phyloP scores from a whole-genome alignment of 1,140 invertebrate genomes.

The Bombus consobrinus region DNA sequence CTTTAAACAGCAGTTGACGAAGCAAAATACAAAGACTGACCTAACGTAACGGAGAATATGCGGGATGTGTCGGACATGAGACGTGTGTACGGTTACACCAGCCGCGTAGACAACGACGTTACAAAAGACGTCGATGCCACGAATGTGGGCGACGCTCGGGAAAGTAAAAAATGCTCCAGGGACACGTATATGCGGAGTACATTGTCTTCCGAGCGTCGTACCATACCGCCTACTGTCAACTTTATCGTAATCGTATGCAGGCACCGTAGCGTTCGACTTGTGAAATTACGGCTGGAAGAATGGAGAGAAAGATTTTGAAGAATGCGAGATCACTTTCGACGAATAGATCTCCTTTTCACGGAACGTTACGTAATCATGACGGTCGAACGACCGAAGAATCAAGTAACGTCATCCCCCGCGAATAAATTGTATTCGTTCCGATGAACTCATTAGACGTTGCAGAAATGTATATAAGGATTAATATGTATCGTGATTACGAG shows the following conservation, averaged over 20 bases:
- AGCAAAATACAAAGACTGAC: conserved; percentile 30
- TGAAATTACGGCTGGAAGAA: conserved; percentile 17
- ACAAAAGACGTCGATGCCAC: conserved; percentile 22
- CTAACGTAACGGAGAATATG: conserved; percentile 46
- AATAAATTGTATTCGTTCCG: neutral
- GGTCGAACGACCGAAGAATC: neutral
- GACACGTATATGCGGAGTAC: conserved; percentile 7
- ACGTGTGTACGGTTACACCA: conserved; percentile 11
- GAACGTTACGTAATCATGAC: neutral
- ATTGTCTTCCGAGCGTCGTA: conserved; percentile 46
- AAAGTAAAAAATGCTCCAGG: conserved; percentile 67
- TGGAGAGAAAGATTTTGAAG: conserved; percentile 24
- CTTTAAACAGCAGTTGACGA: neutral
- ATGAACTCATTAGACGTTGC: neutral
- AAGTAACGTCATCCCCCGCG: neutral
- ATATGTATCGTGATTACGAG: neutral
- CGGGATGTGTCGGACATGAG: conserved; percentile 9
- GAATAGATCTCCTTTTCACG: conserved; percentile 8
- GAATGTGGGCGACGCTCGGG: conserved; percentile 55
- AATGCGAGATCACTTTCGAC: conserved; percentile 31
- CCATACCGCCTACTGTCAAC: conserved; percentile 39
- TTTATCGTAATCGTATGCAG: conserved; percentile 55
- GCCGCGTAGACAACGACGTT: neutral
- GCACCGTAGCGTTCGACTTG: conserved; percentile 17
- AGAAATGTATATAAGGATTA: neutral